Evolutionary conservation across 2,888 invertebrate species (phyloP).

Genomic region (Abrostola tripartita): DNA sequence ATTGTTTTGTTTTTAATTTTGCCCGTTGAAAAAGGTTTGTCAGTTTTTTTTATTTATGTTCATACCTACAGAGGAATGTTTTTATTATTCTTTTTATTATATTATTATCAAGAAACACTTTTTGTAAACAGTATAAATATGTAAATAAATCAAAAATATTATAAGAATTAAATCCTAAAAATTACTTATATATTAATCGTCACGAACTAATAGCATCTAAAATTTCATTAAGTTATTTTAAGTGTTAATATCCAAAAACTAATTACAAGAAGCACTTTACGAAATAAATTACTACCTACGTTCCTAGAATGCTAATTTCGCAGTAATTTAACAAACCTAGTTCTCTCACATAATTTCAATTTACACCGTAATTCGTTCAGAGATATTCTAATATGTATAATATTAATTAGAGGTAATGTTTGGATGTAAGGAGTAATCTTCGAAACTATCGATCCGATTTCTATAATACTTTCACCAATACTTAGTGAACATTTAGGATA

Average conservation of each 20-base stretch:
- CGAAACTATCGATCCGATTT: too few relatives aligned
- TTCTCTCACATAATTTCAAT: neutral
- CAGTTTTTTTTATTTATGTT: neutral
- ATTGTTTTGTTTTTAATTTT: neutral
- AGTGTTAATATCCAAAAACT: neutral
- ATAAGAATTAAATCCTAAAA: too few relatives aligned
- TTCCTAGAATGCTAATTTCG: neutral
- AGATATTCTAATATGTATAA: neutral
- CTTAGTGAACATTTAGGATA: too few relatives aligned
- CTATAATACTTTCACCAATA: too few relatives aligned
- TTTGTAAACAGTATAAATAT: neutral
- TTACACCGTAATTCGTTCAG: neutral
- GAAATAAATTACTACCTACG: neutral
- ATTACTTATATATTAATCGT: too few relatives aligned
- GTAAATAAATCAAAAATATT: too few relatives aligned
- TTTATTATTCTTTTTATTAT: neutral
- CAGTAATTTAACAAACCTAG: neutral
- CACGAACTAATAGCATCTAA: too few relatives aligned
- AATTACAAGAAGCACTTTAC: neutral
- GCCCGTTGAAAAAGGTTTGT: slow-evolving; percentile 31
- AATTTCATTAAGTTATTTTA: neutral
- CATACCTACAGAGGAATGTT: neutral
- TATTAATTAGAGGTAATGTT: too few relatives aligned
- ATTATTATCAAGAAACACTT: neutral
- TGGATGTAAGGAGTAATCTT: too few relatives aligned